Evolutionary conservation across 2,113 vertebrate genomes (phyloP), one percentile per base, ranked within the genome.

Genomic region (Himantopus leucocephalus): DNA sequence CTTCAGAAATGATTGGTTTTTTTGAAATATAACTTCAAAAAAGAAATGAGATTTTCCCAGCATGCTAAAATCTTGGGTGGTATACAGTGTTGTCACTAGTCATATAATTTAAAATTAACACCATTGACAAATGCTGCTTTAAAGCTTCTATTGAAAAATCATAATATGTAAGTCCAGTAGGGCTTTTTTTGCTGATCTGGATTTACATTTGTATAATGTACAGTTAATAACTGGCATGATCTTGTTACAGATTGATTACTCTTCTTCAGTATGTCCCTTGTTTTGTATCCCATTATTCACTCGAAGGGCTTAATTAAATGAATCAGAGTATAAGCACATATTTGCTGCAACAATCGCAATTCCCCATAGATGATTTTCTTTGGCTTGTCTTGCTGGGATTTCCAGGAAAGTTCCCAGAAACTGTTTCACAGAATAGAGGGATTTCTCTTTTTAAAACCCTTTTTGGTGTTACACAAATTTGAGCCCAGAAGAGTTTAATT

Each of bases 371-470:
- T 95, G 94, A 90, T 94, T 96, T 94, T 94, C 75, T 95, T 96
- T 96, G 96, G 92, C 89, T 95, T 91, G 85, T 86, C 70, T 95
- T 93, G 45, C 90, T 96, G 94, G 87, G 85, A 86, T 96, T 96
- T 97, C 94, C 90, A 96, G 95, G 90, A 96, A 95, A 91, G 95
- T 94, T 97, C 95, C 60, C 89, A 96, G 94, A 97, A 96, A 94
- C 81, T 6, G 59, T 85, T 94, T 92, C 83, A 96, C 62, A 95
- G 77, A 97, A 95, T 73, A 94, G 94, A 96, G 73, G 71, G 88
- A 92, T 93, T 96, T 95, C 79, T 94, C 81, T 90, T 95, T 94
- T 94, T 84, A 92, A 96, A 96, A 47, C 19, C 60, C 60, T 81
- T 94, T 95, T 94, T 95, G 85, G 87, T 94, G 39, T 89, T 91